Percentiles rank a stretch among this genome's conserved stretches.
Conservation (phyloP, 1,140 invertebrate genomes). For the Micrasema minimum region DNA sequence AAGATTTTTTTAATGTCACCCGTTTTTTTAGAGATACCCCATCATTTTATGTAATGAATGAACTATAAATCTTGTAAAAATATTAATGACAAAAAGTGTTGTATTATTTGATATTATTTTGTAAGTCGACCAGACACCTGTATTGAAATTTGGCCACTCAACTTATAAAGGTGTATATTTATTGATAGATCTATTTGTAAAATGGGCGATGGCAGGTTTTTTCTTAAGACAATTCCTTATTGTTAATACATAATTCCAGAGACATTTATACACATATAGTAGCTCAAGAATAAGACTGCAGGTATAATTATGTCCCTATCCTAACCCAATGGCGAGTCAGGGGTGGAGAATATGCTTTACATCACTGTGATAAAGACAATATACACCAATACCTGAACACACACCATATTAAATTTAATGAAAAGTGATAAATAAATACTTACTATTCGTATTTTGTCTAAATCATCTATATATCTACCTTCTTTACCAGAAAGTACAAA, state of each 20-base stretch:
- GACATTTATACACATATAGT: constrained; percentile 40
- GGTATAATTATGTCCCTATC: constrained; percentile 42
- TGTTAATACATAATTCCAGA: constrained; percentile 46
- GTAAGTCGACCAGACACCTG: constrained; percentile 53
- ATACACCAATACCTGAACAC: constrained; percentile 52
- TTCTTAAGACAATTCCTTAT: constrained; percentile 30
- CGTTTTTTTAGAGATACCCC: no score
- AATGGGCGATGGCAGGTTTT: constrained; percentile 21
- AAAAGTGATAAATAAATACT: constrained; percentile 51
- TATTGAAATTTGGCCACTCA: constrained; percentile 47
- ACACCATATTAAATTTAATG: constrained; percentile 49
- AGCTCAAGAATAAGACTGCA: constrained; percentile 54
- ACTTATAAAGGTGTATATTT: constrained; percentile 48
- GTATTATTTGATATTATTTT: constrained; percentile 35
- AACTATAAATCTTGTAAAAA: constrained; percentile 2
- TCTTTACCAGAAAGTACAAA: constrained; percentile 52
- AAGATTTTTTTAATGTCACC: constrained; percentile 16
- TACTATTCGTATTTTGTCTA: constrained; percentile 51
- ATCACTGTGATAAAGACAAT: constrained; percentile 55
- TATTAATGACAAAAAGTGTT: constrained; percentile 8
- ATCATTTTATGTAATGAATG: not conserved
- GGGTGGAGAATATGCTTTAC: constrained; percentile 49
- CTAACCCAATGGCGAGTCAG: constrained; percentile 35
- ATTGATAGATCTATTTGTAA: constrained; percentile 2
- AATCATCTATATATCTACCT: constrained; percentile 46